These are phyloP conservation scores for Limenitis camilla DNA, from an alignment of 2,888 invertebrate species.

Conservation along the genomic window DNA sequence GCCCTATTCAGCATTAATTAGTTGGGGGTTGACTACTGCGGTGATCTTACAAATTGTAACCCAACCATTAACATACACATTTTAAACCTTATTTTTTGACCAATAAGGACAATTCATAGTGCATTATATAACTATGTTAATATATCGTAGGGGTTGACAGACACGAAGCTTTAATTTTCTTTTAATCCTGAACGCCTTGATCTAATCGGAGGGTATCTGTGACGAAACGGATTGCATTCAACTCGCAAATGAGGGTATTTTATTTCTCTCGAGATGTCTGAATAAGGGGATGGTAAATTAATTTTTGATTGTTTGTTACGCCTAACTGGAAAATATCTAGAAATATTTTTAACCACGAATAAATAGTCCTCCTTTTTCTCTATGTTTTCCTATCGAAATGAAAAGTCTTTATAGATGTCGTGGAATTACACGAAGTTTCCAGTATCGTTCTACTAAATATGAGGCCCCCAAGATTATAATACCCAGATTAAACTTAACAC, in stretches of 20 bases:
- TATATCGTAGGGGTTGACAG: constrained; percentile 53
- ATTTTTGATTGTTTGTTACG: constrained; percentile 48
- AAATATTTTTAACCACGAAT: background rate
- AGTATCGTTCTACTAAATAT: too few relatives aligned
- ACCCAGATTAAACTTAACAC: too few relatives aligned
- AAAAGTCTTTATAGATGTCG: too few relatives aligned
- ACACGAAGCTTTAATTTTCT: constrained; percentile 70
- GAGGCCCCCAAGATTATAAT: too few relatives aligned
- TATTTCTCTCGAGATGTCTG: constrained; percentile 57
- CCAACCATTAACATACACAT: constrained; percentile 15
- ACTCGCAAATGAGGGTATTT: constrained; percentile 71
- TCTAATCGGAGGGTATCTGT: constrained; percentile 66
- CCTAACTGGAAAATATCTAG: constrained; percentile 34
- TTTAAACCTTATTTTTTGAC: constrained; percentile 24
- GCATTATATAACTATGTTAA: constrained; percentile 17
- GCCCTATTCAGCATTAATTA: constrained; percentile 66
- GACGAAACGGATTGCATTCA: constrained; percentile 70
- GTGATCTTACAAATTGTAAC: constrained; percentile 34
- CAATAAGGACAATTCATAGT: constrained; percentile 22
- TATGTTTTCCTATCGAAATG: too few relatives aligned
- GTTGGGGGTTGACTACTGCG: constrained; percentile 55
- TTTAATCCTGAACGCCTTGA: constrained; percentile 69
- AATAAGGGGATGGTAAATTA: constrained; percentile 36
- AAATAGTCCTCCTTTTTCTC: too few relatives aligned
- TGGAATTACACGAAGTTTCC: too few relatives aligned